A percentile compares a stretch with the other conserved stretches of the same genome.
Evolutionary conservation across 2,113 vertebrate species (phyloP).

Genomic region (Lagenorhynchus albirostris): DNA sequence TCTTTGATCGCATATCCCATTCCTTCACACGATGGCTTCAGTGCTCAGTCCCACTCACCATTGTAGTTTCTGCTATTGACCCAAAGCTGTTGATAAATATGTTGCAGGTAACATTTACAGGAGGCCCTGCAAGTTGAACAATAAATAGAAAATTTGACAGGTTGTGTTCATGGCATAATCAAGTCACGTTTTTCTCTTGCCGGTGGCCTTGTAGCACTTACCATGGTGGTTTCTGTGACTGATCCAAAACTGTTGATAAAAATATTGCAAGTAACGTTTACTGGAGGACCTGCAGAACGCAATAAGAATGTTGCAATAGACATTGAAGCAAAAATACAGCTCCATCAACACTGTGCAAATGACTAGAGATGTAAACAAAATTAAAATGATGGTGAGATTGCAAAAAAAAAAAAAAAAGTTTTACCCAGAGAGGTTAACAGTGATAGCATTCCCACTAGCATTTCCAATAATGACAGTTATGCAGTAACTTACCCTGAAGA

Average conservation of each 20-base stretch:
- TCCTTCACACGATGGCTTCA: slow-evolving; percentile 88
- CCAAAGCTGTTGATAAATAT: slow-evolving; percentile 99
- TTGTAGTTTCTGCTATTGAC: slow-evolving; percentile 99
- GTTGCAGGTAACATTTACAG: slow-evolving; percentile 99
- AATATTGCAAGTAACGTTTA: slow-evolving; percentile 99
- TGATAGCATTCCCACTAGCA: background rate
- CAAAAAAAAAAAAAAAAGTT: slow-evolving; percentile 49
- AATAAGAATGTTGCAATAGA: slow-evolving; percentile 92
- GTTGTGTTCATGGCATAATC: slow-evolving; percentile 84
- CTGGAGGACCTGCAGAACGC: slow-evolving; percentile 95
- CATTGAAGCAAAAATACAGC: slow-evolving; percentile 80
- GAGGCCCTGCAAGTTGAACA: slow-evolving; percentile 97
- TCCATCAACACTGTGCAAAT: slow-evolving; percentile 79
- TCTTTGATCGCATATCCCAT: slow-evolving; percentile 67
- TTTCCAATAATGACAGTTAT: slow-evolving; percentile 22
- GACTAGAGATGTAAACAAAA: slow-evolving; percentile 79
- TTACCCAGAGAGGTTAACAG: background rate
- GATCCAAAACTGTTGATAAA: slow-evolving; percentile 99
- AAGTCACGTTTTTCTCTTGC: slow-evolving; percentile 84
- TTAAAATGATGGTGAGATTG: slow-evolving; percentile 76
- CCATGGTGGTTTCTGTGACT: slow-evolving; percentile 97
- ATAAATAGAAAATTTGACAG: slow-evolving; percentile 94
- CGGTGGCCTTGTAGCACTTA: slow-evolving; percentile 87
- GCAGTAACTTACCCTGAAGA: slow-evolving; percentile 18
- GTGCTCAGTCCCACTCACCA: slow-evolving; percentile 94